A percentile compares a stretch with the other conserved stretches of the same genome.
Evolutionary conservation across 2,113 vertebrate genomes (phyloP).

Genomic region (Phaethornis superciliosus): DNA sequence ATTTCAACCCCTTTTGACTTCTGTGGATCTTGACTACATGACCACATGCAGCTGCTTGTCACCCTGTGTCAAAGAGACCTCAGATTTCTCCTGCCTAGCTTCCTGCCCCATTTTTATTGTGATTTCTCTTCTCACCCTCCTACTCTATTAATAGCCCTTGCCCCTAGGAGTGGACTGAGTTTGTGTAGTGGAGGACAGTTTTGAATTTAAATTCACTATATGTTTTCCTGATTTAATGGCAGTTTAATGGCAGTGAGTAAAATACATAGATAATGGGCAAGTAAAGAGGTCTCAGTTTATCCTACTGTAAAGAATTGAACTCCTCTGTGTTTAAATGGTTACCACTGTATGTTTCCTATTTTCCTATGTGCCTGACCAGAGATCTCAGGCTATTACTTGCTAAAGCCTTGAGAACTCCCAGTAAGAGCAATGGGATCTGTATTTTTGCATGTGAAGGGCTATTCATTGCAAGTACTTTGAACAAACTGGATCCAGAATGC

Average conservation of each 20-base stretch:
- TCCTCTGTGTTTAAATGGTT: not conserved
- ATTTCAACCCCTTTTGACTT: not conserved
- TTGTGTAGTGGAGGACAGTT: not conserved
- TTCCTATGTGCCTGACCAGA: not conserved
- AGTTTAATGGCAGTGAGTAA: not conserved
- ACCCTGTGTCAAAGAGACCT: not conserved
- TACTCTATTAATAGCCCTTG: not conserved
- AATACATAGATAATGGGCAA: not conserved
- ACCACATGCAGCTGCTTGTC: not conserved
- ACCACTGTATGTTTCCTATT: not conserved
- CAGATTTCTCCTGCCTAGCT: not conserved
- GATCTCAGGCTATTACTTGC: not conserved
- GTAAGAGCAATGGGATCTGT: not conserved
- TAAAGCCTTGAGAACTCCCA: not conserved
- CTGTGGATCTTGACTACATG: not conserved
- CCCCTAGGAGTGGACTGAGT: not conserved
- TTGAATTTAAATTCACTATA: not conserved
- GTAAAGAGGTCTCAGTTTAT: not conserved
- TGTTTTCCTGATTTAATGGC: not conserved
- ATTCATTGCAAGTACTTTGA: not conserved
- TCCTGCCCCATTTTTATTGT: not conserved
- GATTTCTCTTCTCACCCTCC: not conserved
- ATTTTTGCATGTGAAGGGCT: not conserved
- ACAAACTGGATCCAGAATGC: not conserved
- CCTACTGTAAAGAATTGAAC: not conserved